Evolutionary conservation across 2,888 invertebrate genomes (phyloP).

Genomic region (Leptinotarsa rubiginosa): DNA sequence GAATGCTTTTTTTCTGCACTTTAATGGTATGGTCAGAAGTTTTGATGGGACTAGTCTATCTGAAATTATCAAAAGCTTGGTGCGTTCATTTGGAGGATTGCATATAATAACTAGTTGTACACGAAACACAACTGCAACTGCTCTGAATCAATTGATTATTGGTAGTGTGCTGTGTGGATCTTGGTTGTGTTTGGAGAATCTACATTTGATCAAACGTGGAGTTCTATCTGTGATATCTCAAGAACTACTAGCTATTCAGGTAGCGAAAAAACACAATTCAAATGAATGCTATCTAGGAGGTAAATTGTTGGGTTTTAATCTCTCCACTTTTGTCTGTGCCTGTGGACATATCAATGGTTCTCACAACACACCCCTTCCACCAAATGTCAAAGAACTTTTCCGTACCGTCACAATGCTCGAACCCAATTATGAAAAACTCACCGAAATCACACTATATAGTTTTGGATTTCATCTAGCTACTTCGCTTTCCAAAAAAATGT

Average conservation of each 20-base stretch:
- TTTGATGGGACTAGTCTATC: constrained; percentile 87
- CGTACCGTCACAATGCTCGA: constrained; percentile 87
- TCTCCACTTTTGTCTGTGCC: constrained; percentile 80
- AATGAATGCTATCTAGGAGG: constrained; percentile 79
- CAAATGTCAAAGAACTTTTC: constrained; percentile 83
- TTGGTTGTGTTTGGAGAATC: constrained; percentile 88
- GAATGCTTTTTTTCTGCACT: constrained; percentile 81
- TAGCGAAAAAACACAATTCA: constrained; percentile 75
- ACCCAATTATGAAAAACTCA: constrained; percentile 84
- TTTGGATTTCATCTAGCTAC: constrained; percentile 81
- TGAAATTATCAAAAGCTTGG: constrained; percentile 89
- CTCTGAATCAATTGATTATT: constrained; percentile 77
- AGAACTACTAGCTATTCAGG: constrained; percentile 80
- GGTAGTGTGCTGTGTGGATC: constrained; percentile 83
- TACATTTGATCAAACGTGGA: constrained; percentile 81
- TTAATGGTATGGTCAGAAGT: constrained; percentile 83
- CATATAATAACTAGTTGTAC: constrained; percentile 83
- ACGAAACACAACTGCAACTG: constrained; percentile 71
- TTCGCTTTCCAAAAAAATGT: constrained; percentile 79
- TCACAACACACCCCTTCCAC: constrained; percentile 76
- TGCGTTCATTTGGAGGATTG: constrained; percentile 77
- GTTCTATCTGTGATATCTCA: constrained; percentile 84
- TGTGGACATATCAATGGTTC: constrained; percentile 76
- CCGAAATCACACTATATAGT: constrained; percentile 82
- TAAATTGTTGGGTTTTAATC: constrained; percentile 74